Percentiles rank a stretch among this genome's conserved stretches.
Evolutionary conservation across 2,797 vertebrate species (phyloP).

Genomic region (Anguilla obscura): DNA sequence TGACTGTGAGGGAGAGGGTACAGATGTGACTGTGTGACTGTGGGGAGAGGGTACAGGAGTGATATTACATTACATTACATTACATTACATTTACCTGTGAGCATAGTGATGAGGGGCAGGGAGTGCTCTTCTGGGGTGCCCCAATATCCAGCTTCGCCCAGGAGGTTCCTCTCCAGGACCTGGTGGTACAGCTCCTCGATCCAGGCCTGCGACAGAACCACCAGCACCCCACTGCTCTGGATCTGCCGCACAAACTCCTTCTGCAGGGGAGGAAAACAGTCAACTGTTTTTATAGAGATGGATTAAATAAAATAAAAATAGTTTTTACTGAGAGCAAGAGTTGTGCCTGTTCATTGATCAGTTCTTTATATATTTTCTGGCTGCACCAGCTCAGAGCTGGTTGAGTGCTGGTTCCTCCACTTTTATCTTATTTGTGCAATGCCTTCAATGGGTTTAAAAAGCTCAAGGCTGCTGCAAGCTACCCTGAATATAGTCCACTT

Average conservation of each 20-base stretch:
- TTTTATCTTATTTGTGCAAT: neutral
- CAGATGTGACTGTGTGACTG: neutral
- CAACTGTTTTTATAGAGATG: too few relatives aligned
- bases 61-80: too few relatives aligned
- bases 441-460: neutral
- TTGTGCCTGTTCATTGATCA: too few relatives aligned
- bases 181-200: slow-evolving; percentile 93
- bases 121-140: slow-evolving; percentile 80
- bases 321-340: too few relatives aligned
- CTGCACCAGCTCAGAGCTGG: too few relatives aligned
- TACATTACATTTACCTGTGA: slow-evolving; percentile 76
- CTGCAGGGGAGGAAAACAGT: slow-evolving; percentile 63
- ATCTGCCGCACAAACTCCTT: slow-evolving; percentile 92
- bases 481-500: neutral
- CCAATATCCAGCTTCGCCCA: slow-evolving; percentile 92
- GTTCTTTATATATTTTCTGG: too few relatives aligned
- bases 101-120: slow-evolving; percentile 88
- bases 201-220: slow-evolving; percentile 93
- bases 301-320: too few relatives aligned
- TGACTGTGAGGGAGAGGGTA: neutral
- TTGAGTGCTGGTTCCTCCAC: too few relatives aligned
- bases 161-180: slow-evolving; percentile 88
- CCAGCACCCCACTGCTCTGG: slow-evolving; percentile 87
- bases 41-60: neutral
- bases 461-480: slow-evolving; percentile 3